phyloP scores from a whole-genome alignment of 2,113 vertebrate genomes.

The Nesogale talazaci region DNA sequence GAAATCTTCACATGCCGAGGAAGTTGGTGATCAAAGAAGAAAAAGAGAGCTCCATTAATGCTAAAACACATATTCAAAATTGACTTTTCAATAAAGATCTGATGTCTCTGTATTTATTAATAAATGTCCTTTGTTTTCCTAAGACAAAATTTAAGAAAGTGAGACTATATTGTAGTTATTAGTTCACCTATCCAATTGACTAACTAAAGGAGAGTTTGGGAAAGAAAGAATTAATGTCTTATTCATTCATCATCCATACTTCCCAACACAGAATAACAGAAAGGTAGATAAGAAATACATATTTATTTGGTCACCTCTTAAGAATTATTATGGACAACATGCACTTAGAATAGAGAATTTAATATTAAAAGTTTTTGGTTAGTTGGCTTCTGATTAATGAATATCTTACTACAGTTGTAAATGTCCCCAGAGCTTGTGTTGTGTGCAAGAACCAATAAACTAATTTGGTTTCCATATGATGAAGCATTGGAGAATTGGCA shows the following conservation, averaged over 20 bases:
- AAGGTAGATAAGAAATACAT: neutral
- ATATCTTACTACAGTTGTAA: constrained; percentile 36
- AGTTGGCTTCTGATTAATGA: constrained; percentile 48
- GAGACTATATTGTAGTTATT: neutral
- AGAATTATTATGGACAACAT: constrained; percentile 53
- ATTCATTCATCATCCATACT: neutral
- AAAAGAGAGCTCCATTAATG: neutral
- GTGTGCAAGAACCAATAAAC: constrained; percentile 37
- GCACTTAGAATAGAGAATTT: neutral
- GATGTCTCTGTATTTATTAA: neutral
- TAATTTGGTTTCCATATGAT: constrained; percentile 40
- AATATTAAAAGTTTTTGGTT: constrained; percentile 52
- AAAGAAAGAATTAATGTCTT: neutral
- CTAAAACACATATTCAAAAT: neutral
- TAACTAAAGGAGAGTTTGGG: neutral
- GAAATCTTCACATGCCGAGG: neutral
- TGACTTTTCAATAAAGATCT: constrained; percentile 32
- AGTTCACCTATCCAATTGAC: neutral
- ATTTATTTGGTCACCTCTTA: neutral
- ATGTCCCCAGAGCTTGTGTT: neutral
- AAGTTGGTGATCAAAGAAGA: neutral
- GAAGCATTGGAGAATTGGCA: constrained; percentile 32
- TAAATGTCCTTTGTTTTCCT: neutral
- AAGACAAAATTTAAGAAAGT: constrained; percentile 35
- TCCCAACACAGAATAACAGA: neutral